phyloP scores from a whole-genome alignment of 2,113 vertebrate species.

The Caretta caretta region DNA sequence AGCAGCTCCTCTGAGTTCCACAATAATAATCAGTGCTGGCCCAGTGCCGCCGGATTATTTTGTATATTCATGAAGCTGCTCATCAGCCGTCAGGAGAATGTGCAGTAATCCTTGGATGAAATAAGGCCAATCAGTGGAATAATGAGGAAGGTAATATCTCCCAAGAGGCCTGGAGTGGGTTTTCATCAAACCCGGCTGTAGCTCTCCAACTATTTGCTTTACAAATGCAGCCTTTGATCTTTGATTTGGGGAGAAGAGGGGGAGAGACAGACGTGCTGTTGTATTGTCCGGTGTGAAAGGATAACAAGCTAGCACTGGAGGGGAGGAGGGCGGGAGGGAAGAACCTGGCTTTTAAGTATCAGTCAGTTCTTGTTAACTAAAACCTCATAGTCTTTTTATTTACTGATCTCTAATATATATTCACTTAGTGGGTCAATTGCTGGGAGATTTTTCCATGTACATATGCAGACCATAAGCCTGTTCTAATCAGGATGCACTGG shows the following conservation, averaged over 20 bases:
- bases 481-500: slow-evolving; percentile 37
- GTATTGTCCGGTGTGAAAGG: slow-evolving; percentile 86
- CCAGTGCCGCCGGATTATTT: slow-evolving; percentile 88
- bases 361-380: slow-evolving; percentile 81
- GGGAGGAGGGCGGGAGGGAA: slow-evolving; percentile 77
- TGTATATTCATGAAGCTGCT: slow-evolving; percentile 92
- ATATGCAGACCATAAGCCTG: slow-evolving; percentile 51
- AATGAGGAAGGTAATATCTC: slow-evolving; percentile 94
- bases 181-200: slow-evolving; percentile 92
- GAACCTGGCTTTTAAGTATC: slow-evolving; percentile 78
- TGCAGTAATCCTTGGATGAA: slow-evolving; percentile 93
- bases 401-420: slow-evolving; percentile 63
- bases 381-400: slow-evolving; percentile 73
- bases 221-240: slow-evolving; percentile 99
- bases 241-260: slow-evolving; percentile 92
- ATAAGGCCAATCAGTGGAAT: slow-evolving; percentile 93
- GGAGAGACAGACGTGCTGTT: slow-evolving; percentile 79
- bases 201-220: slow-evolving; percentile 97
- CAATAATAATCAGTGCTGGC: slow-evolving; percentile 90
- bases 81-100: slow-evolving; percentile 91
- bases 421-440: slow-evolving; percentile 76
- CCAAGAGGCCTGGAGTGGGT: slow-evolving; percentile 89
- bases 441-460: slow-evolving; percentile 63
- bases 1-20: slow-evolving; percentile 83
- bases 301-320: slow-evolving; percentile 84